Base-by-base conservation (phyloP, 2,888 invertebrate genomes). In the Candidula unifasciata region DNA sequence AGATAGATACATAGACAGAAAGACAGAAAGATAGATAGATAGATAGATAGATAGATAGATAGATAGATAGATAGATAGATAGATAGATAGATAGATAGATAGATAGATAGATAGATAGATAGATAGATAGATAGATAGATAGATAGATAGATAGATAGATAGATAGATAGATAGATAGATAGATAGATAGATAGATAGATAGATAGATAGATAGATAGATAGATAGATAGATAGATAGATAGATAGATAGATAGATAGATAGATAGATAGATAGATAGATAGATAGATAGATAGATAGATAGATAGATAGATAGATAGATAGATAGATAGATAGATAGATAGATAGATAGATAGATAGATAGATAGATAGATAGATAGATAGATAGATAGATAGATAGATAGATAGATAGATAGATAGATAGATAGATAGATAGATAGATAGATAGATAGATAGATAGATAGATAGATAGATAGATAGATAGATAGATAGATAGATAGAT, bases 91-190 rank as follows among this genome's bases (percentile, higher is more conserved):
- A 21, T 37, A 74, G 74, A 74, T 37, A 44, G 21, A 33, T 35
- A 33, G 18, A 21, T 74, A 37, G 35, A 74, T 74, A 27, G 37
- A 74, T 66, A 66, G 27, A 52, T 80, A 80, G 27, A 80, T 37
- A 27, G 21, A 66, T 21, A 68, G 3, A n/a, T 68, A 80, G 66
- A 37, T 80, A 33, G 44, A 80, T 71, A 71, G 33, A 80, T 44
- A 44, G 44, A 44, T 44, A 44, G 44, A 44, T 44, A 44, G 44
- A 44, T 44, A 44, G 44, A 44, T 44, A 44, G 44, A 44, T 10
- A 44, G 44, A 44, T 44, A 44, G 44, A 44, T 44, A 44, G 44
- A 44, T 44, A 44, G 44, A 44, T 44, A 44, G 44, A 44, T 44
- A 44, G 44, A 44, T 10, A 44, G 44, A 44, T 10, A 44, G 44